Evolutionary conservation across 1,140 invertebrate species (phyloP).

Genomic region (Sycophaga agraensis): DNA sequence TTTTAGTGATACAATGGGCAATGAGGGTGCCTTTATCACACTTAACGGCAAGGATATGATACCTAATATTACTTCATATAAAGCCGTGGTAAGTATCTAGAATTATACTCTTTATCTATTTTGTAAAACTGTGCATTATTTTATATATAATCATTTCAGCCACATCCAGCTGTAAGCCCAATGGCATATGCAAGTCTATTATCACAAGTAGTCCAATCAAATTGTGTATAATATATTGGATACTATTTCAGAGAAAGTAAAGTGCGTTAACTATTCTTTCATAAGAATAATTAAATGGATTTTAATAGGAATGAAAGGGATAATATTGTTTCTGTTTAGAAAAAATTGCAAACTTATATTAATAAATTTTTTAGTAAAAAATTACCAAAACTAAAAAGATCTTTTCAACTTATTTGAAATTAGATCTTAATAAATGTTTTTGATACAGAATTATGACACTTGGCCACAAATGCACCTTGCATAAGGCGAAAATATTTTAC

Average conservation of each 20-base stretch:
- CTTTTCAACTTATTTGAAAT: slow-evolving; percentile 12
- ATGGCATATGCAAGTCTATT: slow-evolving; percentile 91
- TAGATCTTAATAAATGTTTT: slow-evolving; percentile 4
- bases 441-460: slow-evolving; percentile 9
- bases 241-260: slow-evolving; percentile 40
- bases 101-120: slow-evolving; percentile 1
- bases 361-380: slow-evolving; percentile 16
- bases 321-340: slow-evolving; percentile 33
- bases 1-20: slow-evolving; percentile 95
- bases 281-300: slow-evolving; percentile 39
- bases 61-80: slow-evolving; percentile 89
- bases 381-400: neutral
- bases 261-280: slow-evolving; percentile 36
- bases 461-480: slow-evolving; percentile 23
- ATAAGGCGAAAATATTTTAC: neutral
- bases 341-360: slow-evolving; percentile 17
- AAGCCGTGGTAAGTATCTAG: slow-evolving; percentile 80
- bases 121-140: slow-evolving; percentile 1
- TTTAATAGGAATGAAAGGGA: slow-evolving; percentile 36
- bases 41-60: slow-evolving; percentile 88
- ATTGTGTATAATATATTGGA: slow-evolving; percentile 49
- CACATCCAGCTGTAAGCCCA: slow-evolving; percentile 94
- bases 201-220: slow-evolving; percentile 49
- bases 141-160: slow-evolving; percentile 64
- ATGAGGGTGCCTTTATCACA: slow-evolving; percentile 96